Evolutionary conservation across 2,888 invertebrate species (phyloP), one percentile per base, ranked within the genome.

Genomic region (Ochlodes sylvanus): DNA sequence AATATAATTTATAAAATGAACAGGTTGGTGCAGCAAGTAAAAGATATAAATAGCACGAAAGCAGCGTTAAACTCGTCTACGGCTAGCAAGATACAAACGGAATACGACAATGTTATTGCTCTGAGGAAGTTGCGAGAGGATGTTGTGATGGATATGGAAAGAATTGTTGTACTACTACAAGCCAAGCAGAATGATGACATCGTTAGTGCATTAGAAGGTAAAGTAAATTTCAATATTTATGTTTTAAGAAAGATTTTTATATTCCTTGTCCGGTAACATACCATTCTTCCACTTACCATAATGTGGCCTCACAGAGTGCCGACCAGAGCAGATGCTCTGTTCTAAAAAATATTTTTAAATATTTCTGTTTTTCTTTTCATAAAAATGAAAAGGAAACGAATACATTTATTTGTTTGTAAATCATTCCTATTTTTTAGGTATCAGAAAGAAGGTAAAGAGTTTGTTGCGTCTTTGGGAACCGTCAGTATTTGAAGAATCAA

Each of bases 401-500:
- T n/a, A n/a, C n/a, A n/a, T n/a, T n/a, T n/a, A n/a, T n/a, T n/a
- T n/a, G n/a, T n/a, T n/a, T n/a, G n/a, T n/a, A n/a, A n/a, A 4
- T 27, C 27, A 27, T 27, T 27, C 5, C 5, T 21, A 14, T 44
- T n/a, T 57, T 63, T 52, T 14, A 92, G 91, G 76, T 44, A 81
- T 91, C 32, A 87, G 83, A 72, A 74, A 72, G 55, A 97, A 97
- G 94, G 96, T 97, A 0, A 94, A 96, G 71, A 96, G 96, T 62
- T 91, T 98, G 67, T 90, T 98, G 2, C 95, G 96, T 61, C 94
- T 98, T 2, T 98, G 98, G 97, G 97, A 98, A 82, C 96, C 97
- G 0, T 95, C 95, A 9, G 90, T 97, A 44, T 96, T 98, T 0
- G 98, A 98, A 81, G 97, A 98, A 81, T 97, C 98, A 0, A 93